Conservation (phyloP, 53 echinoderm and acorn worm species). For the Pentamera pediparva region DNA sequence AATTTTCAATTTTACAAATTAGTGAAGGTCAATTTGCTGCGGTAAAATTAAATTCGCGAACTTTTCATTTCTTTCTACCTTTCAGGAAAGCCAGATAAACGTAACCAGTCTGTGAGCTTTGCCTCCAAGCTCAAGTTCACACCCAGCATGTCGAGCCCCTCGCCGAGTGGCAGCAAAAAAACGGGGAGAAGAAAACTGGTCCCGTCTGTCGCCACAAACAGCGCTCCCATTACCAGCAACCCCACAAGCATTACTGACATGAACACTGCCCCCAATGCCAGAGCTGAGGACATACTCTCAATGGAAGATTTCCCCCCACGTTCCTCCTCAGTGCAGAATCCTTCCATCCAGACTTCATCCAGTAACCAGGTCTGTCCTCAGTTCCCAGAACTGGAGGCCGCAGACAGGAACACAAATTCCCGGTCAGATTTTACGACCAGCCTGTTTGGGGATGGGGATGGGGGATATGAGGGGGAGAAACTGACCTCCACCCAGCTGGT, state of each 20-base stretch:
- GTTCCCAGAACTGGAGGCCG: neutral
- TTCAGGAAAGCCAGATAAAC: constrained; percentile 4
- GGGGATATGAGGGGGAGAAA: neutral
- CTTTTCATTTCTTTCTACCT: neutral
- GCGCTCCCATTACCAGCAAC: too few relatives aligned
- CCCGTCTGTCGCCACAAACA: too few relatives aligned
- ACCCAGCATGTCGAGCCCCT: neutral
- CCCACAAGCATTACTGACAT: too few relatives aligned
- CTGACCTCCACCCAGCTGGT: constrained; percentile 21
- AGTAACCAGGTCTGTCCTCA: too few relatives aligned
- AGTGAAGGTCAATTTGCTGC: too few relatives aligned
- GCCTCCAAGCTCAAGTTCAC: constrained; percentile 7
- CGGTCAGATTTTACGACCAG: neutral
- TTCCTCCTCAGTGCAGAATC: neutral
- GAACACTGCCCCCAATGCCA: too few relatives aligned
- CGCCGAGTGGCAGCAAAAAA: too few relatives aligned
- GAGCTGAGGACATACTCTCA: too few relatives aligned
- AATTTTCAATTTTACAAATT: too few relatives aligned
- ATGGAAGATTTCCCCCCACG: constrained; percentile 1
- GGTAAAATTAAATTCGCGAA: too few relatives aligned
- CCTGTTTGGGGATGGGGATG: constrained; percentile 7
- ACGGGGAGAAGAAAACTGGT: too few relatives aligned
- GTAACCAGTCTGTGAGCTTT: neutral
- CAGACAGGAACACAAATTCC: neutral
- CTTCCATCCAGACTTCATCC: neutral